A percentile compares a stretch with the other conserved stretches of the same genome.
Conservation (phyloP, 1,140 invertebrate species). For the Kradibia gibbosae region DNA sequence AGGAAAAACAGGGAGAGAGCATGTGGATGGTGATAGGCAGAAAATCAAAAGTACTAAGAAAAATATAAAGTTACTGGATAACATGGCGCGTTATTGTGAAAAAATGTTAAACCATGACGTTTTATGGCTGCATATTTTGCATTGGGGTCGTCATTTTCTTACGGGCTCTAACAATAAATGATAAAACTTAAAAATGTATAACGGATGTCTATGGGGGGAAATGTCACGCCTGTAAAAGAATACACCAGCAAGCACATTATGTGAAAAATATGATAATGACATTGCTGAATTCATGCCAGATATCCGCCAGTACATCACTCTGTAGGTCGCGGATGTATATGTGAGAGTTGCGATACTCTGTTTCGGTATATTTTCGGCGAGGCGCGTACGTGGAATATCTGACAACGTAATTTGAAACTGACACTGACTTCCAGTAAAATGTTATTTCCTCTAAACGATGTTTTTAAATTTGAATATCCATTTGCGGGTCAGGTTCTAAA, state of each 20-base stretch:
- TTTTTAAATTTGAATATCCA: neutral
- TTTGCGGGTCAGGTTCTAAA: no score
- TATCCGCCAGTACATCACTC: conserved; percentile 38
- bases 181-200: conserved; percentile 51
- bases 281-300: conserved; percentile 48
- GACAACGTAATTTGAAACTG: neutral
- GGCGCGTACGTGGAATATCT: conserved; percentile 38
- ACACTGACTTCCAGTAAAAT: neutral
- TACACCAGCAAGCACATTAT: conserved; percentile 36
- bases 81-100: conserved; percentile 30
- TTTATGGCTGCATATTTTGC: conserved; percentile 24
- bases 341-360: neutral
- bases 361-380: conserved; percentile 13
- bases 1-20: neutral
- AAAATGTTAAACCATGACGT: conserved; percentile 40
- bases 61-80: neutral
- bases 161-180: conserved; percentile 46
- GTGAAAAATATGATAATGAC: conserved; percentile 51
- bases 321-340: neutral
- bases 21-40: no score
- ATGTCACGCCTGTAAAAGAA: conserved; percentile 20
- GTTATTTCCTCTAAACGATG: neutral
- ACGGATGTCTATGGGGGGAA: neutral
- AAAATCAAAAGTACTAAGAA: conserved; percentile 6
- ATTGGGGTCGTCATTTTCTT: conserved; percentile 32